These are phyloP conservation scores for Agonopterix alstromeriana DNA, from an alignment of 2,888 invertebrate genomes.

Conservation along the genomic window DNA sequence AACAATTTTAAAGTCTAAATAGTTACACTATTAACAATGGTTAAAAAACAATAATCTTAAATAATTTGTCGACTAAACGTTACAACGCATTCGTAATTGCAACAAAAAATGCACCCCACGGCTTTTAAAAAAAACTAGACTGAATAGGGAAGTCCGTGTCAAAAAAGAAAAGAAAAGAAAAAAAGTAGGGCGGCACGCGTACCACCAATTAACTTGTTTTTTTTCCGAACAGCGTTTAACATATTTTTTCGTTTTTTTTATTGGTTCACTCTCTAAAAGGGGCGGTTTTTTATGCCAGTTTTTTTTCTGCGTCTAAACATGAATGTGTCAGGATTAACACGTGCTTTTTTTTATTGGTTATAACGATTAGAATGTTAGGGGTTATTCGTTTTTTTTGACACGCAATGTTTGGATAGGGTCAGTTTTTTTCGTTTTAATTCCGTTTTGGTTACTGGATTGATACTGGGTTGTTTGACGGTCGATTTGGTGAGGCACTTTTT, in stretches of 20 bases:
- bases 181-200: constrained; percentile 63
- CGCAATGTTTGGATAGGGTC: constrained; percentile 51
- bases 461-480: constrained; percentile 56
- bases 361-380: constrained; percentile 44
- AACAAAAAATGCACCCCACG: constrained; percentile 66
- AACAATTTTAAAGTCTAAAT: too few species aligned
- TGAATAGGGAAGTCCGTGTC: constrained; percentile 28
- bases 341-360: constrained; percentile 38
- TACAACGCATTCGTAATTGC: constrained; percentile 42
- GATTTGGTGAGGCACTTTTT: constrained; percentile 23
- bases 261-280: constrained; percentile 49
- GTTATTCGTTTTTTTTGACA: constrained; percentile 35
- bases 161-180: constrained; percentile 36
- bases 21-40: constrained; percentile 33
- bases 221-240: constrained; percentile 48
- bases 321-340: constrained; percentile 55
- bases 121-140: constrained; percentile 21
- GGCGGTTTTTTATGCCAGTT: constrained; percentile 52
- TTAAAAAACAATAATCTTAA: constrained; percentile 52
- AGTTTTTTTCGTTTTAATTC: constrained; percentile 28
- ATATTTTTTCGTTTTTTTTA: constrained; percentile 54
- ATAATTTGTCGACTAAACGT: constrained; percentile 47
- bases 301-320: constrained; percentile 36
- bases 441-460: constrained; percentile 33
- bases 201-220: constrained; percentile 63